Evolutionary conservation across 2,797 vertebrate genomes (phyloP).

Genomic region (Cossypha niveicapilla): DNA sequence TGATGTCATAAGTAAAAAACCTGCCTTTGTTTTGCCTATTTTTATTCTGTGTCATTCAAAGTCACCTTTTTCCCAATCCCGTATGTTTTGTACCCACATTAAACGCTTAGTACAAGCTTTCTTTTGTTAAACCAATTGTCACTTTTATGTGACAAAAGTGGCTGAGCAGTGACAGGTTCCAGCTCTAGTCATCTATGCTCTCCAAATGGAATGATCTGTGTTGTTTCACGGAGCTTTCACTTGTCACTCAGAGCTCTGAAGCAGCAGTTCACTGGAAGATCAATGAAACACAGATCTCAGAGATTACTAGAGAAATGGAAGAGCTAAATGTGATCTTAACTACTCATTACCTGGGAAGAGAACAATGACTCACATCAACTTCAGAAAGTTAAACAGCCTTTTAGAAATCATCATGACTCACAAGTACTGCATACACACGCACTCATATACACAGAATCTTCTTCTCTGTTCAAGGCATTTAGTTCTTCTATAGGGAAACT

Average conservation of each 20-base stretch:
- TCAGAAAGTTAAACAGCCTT: slow-evolving; percentile 30
- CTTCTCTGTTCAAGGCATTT: not conserved
- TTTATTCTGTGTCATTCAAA: not conserved
- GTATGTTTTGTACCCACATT: not conserved
- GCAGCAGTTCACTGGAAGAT: slow-evolving; percentile 17
- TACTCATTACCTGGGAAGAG: slow-evolving; percentile 53
- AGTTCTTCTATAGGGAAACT: not conserved
- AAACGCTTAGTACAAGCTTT: not conserved
- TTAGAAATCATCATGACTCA: slow-evolving; percentile 3
- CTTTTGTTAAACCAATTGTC: not conserved
- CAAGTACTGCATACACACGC: not conserved
- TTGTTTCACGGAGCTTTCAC: not conserved
- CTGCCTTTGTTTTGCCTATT: not conserved
- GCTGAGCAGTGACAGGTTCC: not conserved
- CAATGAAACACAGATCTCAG: slow-evolving; percentile 27
- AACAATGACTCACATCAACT: slow-evolving; percentile 34
- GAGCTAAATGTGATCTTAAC: slow-evolving; percentile 46
- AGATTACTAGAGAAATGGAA: slow-evolving; percentile 30
- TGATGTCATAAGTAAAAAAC: not conserved
- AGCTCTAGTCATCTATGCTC: not conserved
- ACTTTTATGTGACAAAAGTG: not conserved
- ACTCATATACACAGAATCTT: not conserved
- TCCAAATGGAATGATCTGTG: not conserved
- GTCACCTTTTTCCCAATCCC: not conserved
- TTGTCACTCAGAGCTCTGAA: slow-evolving; percentile 19